Evolutionary conservation across 23 tunicate genomes (phyloP), one percentile per base, ranked within the genome.

Genomic region (Ascidia mentula): DNA sequence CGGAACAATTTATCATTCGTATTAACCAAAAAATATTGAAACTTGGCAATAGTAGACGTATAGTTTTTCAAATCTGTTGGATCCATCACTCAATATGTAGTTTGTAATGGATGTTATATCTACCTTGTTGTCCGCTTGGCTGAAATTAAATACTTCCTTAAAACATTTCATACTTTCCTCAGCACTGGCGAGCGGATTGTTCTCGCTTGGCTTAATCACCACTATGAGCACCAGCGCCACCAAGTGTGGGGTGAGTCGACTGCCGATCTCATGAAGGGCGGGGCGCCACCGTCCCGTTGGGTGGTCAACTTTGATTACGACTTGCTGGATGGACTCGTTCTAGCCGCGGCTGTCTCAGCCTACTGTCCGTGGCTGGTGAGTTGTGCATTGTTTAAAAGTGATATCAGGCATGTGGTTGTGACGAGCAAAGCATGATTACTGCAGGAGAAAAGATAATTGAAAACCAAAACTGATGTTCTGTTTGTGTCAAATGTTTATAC

Each of bases 311-410:
- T 96, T 77, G 99, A 96, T 69, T 84, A 79, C 60, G 99, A 96
- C 72, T 70, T 89, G 1, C 32, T 87, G 76, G 99, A 96, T 80
- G 99, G 99, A 1, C 77, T 96, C 32, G 97, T 96, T 15, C 81
- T 96, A 31, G 97, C 94, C 12, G 77, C 99, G 0, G 87, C 85
- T 8, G 71, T 91, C 30, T 84, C 97, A 9, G 90, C 89, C 22
- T 92, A 88, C 69, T 96, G 99, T 76, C 99, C 99, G 17, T 96
- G 93, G 93, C 94, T 96, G 87, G 98, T 93, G 59, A 80, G 98
- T 76, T 30, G 33, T 53, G 22, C 22, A 9, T 53, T 53, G 22
- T 53, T 6, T 53, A n/a, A n/a, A n/a, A n/a, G 7, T 53, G 13
- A 1, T 9, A 53, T 42, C 15, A 20, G 22, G 65, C 24, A 53